These are phyloP conservation scores for Trichonephila clavipes DNA, from an alignment of 1,140 invertebrate species.

Conservation along the genomic window DNA sequence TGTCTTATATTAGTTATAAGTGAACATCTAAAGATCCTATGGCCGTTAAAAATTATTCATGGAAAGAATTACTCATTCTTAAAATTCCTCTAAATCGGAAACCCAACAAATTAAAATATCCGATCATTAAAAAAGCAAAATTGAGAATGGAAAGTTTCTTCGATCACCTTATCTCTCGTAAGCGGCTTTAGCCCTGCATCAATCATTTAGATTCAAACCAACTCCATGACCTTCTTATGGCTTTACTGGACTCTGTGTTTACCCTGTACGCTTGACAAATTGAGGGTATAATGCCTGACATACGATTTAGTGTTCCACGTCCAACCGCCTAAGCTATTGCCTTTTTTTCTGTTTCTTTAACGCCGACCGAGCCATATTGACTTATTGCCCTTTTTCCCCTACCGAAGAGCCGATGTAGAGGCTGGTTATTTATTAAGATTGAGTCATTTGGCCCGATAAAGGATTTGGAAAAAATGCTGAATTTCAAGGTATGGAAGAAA, in stretches of 20 bases:
- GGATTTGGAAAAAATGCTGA: not conserved
- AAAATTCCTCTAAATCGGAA: no score
- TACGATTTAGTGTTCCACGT: conserved; percentile 23
- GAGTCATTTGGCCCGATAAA: not conserved
- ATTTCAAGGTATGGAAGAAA: not conserved
- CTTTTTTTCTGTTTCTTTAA: conserved; percentile 37
- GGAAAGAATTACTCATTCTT: no score
- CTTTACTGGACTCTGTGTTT: conserved; percentile 26
- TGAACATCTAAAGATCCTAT: no score
- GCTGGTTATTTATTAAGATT: conserved; percentile 57
- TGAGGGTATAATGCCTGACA: conserved; percentile 60
- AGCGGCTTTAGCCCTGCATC: conserved; percentile 42
- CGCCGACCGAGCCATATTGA: not conserved
- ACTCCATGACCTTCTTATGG: conserved; percentile 48
- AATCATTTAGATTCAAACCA: conserved; percentile 42
- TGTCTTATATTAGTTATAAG: no score
- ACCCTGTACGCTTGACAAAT: conserved; percentile 56
- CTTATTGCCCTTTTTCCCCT: not conserved
- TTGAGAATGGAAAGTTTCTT: not conserved
- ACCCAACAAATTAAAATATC: no score
- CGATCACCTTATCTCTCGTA: conserved; percentile 36
- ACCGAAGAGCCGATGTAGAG: not conserved
- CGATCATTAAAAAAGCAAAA: not conserved
- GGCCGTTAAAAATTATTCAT: no score
- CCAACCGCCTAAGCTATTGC: not conserved